Conservation (phyloP, 2,113 vertebrate species). For the Anhinga anhinga region DNA sequence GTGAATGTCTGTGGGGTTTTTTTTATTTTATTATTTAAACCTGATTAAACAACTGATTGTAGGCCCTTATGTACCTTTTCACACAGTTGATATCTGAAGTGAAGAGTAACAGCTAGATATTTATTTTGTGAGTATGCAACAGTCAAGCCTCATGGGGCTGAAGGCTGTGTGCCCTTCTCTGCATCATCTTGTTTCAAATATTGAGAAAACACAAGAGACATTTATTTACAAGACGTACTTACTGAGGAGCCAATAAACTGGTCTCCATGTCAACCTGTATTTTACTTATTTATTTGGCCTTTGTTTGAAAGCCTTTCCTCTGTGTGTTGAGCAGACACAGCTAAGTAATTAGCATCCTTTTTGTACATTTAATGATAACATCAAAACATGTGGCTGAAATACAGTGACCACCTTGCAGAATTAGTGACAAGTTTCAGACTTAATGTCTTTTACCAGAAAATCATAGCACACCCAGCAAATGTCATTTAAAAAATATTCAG, state of each 20-base stretch:
- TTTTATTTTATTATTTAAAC: slow-evolving; percentile 46
- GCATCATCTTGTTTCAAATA: neutral
- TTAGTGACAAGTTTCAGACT: neutral
- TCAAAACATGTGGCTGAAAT: neutral
- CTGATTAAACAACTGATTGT: slow-evolving; percentile 55
- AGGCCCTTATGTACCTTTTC: slow-evolving; percentile 1
- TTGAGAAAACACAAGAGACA: neutral
- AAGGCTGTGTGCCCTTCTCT: slow-evolving; percentile 1
- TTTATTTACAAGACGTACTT: slow-evolving; percentile 39
- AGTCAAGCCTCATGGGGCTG: neutral
- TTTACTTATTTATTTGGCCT: slow-evolving; percentile 17
- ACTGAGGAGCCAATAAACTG: slow-evolving; percentile 11
- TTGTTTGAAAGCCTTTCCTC: neutral
- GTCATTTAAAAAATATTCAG: neutral
- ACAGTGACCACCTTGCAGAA: neutral
- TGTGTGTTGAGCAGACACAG: neutral
- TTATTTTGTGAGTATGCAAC: neutral
- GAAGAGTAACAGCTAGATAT: neutral
- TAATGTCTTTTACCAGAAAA: neutral
- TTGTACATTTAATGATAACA: neutral
- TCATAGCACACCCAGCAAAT: neutral
- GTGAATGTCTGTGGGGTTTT: neutral
- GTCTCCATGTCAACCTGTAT: slow-evolving; percentile 20
- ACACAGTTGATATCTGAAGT: neutral
- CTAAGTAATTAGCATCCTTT: neutral